Evolutionary conservation across 1,140 invertebrate genomes (phyloP).

Genomic region (Lordiphosa mommai): DNA sequence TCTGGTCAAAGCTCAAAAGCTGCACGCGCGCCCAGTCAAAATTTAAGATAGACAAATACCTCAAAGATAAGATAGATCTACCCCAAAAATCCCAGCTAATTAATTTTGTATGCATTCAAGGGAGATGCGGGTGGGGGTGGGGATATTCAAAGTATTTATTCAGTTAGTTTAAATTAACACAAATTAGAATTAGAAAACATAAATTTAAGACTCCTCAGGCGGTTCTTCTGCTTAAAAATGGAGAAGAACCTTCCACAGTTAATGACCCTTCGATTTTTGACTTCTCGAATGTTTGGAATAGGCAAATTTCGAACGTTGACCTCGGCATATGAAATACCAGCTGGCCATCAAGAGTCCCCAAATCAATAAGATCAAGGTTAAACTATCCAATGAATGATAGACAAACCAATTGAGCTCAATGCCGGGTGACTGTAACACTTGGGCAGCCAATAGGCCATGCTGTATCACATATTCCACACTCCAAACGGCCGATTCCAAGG

Average conservation of each 20-base stretch:
- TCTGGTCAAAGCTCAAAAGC: too few relatives aligned
- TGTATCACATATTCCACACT: slow-evolving; percentile 85
- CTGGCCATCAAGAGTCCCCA: slow-evolving; percentile 1
- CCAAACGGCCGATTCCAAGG: slow-evolving; percentile 85
- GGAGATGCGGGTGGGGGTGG: too few relatives aligned
- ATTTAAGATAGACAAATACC: too few relatives aligned
- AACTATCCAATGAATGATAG: slow-evolving; percentile 67
- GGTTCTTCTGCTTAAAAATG: too few relatives aligned
- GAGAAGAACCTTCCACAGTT: neutral
- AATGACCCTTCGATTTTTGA: neutral
- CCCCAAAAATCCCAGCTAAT: too few relatives aligned
- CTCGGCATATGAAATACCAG: neutral
- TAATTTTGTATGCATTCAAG: too few relatives aligned
- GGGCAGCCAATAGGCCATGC: slow-evolving; percentile 79
- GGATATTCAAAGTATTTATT: too few relatives aligned
- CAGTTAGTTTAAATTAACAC: too few relatives aligned
- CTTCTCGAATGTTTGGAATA: neutral
- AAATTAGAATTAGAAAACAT: too few relatives aligned
- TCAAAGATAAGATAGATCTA: too few relatives aligned
- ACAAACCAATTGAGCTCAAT: slow-evolving; percentile 76
- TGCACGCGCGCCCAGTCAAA: too few relatives aligned
- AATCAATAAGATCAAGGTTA: slow-evolving; percentile 19
- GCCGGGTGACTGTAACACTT: slow-evolving; percentile 79
- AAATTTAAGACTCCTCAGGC: too few relatives aligned
- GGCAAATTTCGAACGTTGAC: neutral